These are phyloP conservation scores for Maconellicoccus hirsutus DNA, from an alignment of 1,140 invertebrate genomes.

Conservation along the genomic window DNA sequence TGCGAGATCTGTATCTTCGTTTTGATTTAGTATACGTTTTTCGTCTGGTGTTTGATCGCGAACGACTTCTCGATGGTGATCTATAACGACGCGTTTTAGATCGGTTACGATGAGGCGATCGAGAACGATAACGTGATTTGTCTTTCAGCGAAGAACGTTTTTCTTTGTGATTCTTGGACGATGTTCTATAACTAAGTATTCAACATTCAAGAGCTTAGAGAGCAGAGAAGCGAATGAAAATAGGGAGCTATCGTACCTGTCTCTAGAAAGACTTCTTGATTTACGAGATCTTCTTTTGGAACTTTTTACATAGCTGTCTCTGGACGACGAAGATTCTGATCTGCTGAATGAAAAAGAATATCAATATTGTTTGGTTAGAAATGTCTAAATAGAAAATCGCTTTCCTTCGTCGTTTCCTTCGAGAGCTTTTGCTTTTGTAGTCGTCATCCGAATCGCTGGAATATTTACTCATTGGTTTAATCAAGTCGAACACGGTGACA, in stretches of 20 bases:
- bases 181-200: neutral
- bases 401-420: neutral
- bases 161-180: neutral
- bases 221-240: no score
- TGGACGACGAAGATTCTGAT: neutral
- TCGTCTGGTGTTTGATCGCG: neutral
- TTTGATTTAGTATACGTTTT: conserved; percentile 1
- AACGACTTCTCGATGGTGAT: neutral
- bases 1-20: neutral
- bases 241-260: neutral
- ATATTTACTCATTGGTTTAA: neutral
- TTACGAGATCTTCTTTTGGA: neutral
- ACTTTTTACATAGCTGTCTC: neutral
- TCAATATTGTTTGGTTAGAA: neutral
- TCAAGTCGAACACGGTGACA: no score
- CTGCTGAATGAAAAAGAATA: neutral
- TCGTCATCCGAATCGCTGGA: conserved; percentile 9
- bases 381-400: neutral
- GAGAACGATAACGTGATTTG: neutral
- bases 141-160: neutral
- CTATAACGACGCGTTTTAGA: neutral
- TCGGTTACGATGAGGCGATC: neutral
- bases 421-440: neutral
- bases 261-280: neutral
- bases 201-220: neutral